Base-by-base conservation (phyloP, 1,140 invertebrate genomes). In the Drosophila virilis region DNA sequence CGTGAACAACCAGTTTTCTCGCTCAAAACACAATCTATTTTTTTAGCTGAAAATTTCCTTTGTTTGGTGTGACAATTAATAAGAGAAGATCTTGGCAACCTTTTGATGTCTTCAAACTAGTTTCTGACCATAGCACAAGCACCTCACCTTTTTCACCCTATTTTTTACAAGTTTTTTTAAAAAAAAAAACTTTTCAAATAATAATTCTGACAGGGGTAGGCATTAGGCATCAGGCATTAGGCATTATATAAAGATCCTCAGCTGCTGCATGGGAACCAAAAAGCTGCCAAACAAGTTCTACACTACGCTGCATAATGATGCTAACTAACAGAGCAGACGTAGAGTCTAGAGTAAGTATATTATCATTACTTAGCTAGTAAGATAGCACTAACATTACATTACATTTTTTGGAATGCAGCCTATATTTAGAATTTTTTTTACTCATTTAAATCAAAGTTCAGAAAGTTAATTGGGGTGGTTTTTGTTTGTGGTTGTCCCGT, bases 91-190 rank as follows among this genome's bases (percentile, higher is more conserved):
- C 80, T 88, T 88, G 35, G 76, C 58, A 42, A 66, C 51, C 40
- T 62, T 55, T 71, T 70, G 66, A 54, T 82, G 79, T 86, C 84
- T 88, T 83, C 52, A 88, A 88, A 88, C 83, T 54, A 32, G 83
- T 86, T 86, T 67, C 42, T 73, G 75, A 67, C 67, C 77, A 73
- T 68, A 42, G 35, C 46, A 62, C 35, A 35, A 86, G 65, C 84
- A 35, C 80, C 85, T 89, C 80, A 90, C 85, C 85, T 90, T 85
- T 80, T 78, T 78, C 78, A 85, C 86, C 85, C 85, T 74, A 28
- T 28, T 74, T 75, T 85, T 52, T 45, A 55, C 71, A 57, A 28
- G 48, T 79, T 78, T 88, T 75, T 28, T 79, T 86, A 74, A 79
- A 69, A 86, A 66, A 66, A 82, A 74, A 74, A n/a, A n/a, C n/a